Base-by-base conservation (phyloP, 2,888 invertebrate species). In the Orchesella flavescens region DNA sequence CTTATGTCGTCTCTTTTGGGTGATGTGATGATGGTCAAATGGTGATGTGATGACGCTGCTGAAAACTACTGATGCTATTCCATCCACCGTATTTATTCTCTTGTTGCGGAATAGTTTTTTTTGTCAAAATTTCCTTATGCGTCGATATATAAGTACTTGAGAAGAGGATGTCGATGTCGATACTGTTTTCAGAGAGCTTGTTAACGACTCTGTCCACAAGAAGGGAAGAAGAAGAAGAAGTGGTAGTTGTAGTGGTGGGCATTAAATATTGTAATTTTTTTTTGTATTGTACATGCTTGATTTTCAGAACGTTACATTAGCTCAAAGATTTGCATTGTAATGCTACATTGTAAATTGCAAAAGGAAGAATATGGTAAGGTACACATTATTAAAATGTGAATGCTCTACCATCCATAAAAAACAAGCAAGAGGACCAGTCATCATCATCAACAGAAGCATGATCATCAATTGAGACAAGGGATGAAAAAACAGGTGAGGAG, bases 171-270 rank as follows among this genome's bases (percentile, higher is more conserved):
- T 17, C 17, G 4, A 19, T 19, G 17, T 21, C 55, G 24, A 76
- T 65, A 75, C 23, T 78, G 77, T 78, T 78, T 78, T 78, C 61
- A 10, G 55, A 44, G 69, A 78, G 77, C 77, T 78, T 68, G 77
- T 78, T 78, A 78, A 69, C 77, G 12, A 78, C 9, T 69, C 9
- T 75, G 77, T 69, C 68, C 59, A 57, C 57, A 59, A 15, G 12
- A 3, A 19, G 19, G 12, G 57, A 10, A 57, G 5, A n/a, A 17
- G 23, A 1, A 3, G n/a, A 17, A 53, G 44, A 23, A 55, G 19
- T 49, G 65, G n/a, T 4, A n/a, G n/a, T n/a, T n/a, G n/a, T n/a
- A 34, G 34, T 34, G 34, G 34, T 34, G 34, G 34, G 34, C 46
- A 68, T 44, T 44, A 68, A 68, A 68, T 17, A 68, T 19, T 68